Percentiles rank a stretch among this genome's conserved stretches.
Evolutionary conservation across 64 coral and sea anemone species (phyloP).

Genomic region (Dendrophyllia cribrosa): DNA sequence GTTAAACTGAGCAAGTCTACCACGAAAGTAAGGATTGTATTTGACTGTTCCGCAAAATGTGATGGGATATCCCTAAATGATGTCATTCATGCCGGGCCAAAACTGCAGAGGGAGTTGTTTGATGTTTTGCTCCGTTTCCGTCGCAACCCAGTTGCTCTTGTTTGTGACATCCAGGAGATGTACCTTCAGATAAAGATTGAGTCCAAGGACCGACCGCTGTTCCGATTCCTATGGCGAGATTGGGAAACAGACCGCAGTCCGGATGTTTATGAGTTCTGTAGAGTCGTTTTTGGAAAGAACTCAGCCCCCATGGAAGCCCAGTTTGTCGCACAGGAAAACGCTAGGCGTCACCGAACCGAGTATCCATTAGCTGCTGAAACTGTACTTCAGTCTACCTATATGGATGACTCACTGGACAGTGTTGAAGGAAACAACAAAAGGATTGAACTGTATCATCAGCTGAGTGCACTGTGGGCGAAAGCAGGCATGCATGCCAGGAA

Average conservation of each 20-base stretch:
- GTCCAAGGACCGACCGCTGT: constrained; percentile 56
- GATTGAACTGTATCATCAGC: constrained; percentile 10
- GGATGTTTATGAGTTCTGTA: constrained; percentile 78
- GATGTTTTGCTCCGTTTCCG: constrained; percentile 47
- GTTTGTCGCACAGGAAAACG: constrained; percentile 73
- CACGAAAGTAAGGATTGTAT: constrained; percentile 51
- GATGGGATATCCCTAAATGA: background rate
- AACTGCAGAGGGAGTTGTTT: constrained; percentile 42
- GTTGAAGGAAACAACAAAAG: constrained; percentile 46
- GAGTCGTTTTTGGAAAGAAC: constrained; percentile 79
- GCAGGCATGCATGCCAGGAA: constrained; percentile 36
- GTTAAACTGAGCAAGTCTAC: constrained; percentile 59
- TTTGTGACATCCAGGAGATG: constrained; percentile 62
- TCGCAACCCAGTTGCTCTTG: constrained; percentile 27
- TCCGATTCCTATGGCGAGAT: constrained; percentile 63
- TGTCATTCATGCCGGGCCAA: constrained; percentile 37
- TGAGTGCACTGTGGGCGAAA: constrained; percentile 1
- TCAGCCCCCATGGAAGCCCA: constrained; percentile 68
- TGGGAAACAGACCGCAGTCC: constrained; percentile 37
- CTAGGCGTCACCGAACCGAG: constrained; percentile 43
- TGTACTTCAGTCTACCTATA: constrained; percentile 76
- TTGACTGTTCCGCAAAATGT: constrained; percentile 38
- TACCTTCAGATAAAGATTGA: constrained; percentile 74
- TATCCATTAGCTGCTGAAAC: constrained; percentile 83
- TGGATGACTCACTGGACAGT: constrained; percentile 74